phyloP scores from a whole-genome alignment of 2,113 vertebrate genomes.

The Myotis davidii region DNA sequence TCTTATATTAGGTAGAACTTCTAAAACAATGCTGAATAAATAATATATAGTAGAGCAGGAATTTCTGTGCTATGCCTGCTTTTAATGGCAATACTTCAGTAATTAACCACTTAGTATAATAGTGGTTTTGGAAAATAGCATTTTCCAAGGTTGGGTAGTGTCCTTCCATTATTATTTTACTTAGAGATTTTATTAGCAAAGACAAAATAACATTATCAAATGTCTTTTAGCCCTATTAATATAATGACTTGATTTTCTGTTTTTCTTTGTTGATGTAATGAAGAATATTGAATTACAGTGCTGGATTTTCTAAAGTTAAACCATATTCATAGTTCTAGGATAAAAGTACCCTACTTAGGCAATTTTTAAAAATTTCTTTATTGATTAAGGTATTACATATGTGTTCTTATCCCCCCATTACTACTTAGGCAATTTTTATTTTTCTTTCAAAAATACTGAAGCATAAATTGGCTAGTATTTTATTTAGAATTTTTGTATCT shows the following conservation, averaged over 20 bases:
- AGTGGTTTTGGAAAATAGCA: constrained; percentile 22
- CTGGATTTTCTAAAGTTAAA: constrained; percentile 48
- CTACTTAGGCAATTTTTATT: neutral
- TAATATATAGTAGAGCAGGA: neutral
- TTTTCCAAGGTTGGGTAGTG: constrained; percentile 8
- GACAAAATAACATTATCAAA: neutral
- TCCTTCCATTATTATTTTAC: constrained; percentile 30
- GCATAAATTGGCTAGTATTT: constrained; percentile 16
- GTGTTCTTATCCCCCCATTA: too few species aligned
- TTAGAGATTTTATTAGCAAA: constrained; percentile 33
- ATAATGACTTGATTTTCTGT: constrained; percentile 8
- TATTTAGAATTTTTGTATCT: constrained; percentile 30
- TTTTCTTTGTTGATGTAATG: constrained; percentile 38
- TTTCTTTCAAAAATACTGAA: constrained; percentile 45
- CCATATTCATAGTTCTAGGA: neutral
- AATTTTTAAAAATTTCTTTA: neutral
- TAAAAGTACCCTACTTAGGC: neutral
- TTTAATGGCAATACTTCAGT: neutral
- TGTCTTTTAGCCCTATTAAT: neutral
- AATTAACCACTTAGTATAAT: constrained; percentile 32
- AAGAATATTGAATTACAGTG: constrained; percentile 12
- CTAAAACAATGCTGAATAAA: constrained; percentile 24
- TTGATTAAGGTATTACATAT: too few species aligned
- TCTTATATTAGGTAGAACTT: constrained; percentile 21
- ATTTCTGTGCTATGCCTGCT: constrained; percentile 8